Evolutionary conservation across 2,797 vertebrate species (phyloP), one percentile per base, ranked within the genome.

Genomic region (Chrysocyon brachyurus): DNA sequence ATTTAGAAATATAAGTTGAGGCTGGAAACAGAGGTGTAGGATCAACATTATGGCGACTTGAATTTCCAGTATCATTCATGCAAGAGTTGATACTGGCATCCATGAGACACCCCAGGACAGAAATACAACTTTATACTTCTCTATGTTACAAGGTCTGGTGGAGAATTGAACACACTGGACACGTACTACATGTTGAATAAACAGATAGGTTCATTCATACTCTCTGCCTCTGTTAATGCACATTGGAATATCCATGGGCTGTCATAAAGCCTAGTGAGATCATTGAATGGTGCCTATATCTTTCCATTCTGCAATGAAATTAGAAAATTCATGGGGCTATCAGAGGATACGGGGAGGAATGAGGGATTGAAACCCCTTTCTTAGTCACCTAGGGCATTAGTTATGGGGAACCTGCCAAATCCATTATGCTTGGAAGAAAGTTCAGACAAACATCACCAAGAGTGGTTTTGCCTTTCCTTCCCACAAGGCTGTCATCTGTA

Each of bases 201-300:
- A n/a, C 28, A 52, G 21, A 24, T 14, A 3, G 61, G 17, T 7
- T 31, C 31, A 10, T n/a, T 59, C n/a, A 57, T 11, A 24, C 6
- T 16, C 52, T 22, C 14, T 52, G 28, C 9, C 56, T 21, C 56
- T 49, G 3, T 36, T 64, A 12, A 19, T 10, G 46, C 0, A 6
- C 11, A 15, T 12, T 11, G 12, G 63, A 73, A 64, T 22, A 2
- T 26, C 33, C 46, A 6, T 0, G 1, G n/a, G 26, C 6, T 52
- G 7, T 61, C 26, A 40, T 2, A 12, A 15, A 52, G 12, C 26
- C 2, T 1, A 40, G 6, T 24, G 24, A 85, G 31, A 26, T 54
- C 19, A 61, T 0, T 3, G 0, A 36, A 26, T 14, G 12, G 31
- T 54, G 3, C 8, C 6, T 24, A 12, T 19, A 4, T 12, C 46